Base-by-base conservation (phyloP, 2,797 vertebrate genomes). In the Etheostoma nigrum region DNA sequence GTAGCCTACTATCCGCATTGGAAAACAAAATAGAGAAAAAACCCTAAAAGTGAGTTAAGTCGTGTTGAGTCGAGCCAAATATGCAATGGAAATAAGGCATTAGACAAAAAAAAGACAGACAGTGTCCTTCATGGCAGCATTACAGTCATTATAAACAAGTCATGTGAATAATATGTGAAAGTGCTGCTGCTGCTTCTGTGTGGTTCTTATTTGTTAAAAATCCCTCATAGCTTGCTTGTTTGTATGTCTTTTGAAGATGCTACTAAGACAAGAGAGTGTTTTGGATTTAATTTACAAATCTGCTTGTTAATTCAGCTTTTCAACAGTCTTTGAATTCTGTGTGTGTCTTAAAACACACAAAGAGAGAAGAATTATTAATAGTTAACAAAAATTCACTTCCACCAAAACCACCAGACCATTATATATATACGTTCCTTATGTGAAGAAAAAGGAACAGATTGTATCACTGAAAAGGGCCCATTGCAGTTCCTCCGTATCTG, bases 201-300 rank as follows among this genome's bases (percentile, higher is more conserved):
- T 49, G 53, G 44, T 59, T 81, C 53, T 44, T 72, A 78, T 83
- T 78, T 79, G 72, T 36, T 70, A 45, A 74, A 79, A 63, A 82
- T 78, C 49, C 68, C 55, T 74, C 53, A 21, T 53, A 62, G 74
- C 47, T 59, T 54, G 55, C 67, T 82, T 81, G 49, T 83, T 82
- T 87, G 76, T 86, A 59, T 78, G 49, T 58, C 59, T 66, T 52
- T 81, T 78, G 69, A 62, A 79, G 60, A 80, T 27, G 59, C 59
- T 88, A 81, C 77, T 59, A 1, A 19, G 83, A 62, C 16, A 40
- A 14, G 18, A 58, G 59, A 60, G 69, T 81, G 72, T 84, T 86
- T 87, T 65, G 58, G 81, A 76, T 21, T 70, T 57, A 70, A 81
- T 79, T 66, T 71, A 78, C 64, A 86, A 85, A 86, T 79, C 71